These are phyloP conservation scores for Phyllostomus discolor DNA, from an alignment of 2,113 vertebrate species.

Conservation along the genomic window DNA sequence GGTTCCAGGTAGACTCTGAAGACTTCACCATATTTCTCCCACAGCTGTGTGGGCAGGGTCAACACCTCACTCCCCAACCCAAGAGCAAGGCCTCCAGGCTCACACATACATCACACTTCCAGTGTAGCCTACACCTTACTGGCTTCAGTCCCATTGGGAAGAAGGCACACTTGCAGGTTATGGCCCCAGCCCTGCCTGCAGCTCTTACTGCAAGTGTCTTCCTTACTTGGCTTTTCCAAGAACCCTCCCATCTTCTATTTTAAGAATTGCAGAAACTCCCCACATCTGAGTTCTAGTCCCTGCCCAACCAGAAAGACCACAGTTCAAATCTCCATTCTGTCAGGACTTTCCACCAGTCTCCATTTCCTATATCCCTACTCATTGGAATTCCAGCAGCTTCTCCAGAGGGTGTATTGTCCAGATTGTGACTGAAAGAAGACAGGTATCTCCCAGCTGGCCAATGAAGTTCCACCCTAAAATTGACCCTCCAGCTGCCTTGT, in stretches of 20 bases:
- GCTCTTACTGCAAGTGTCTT: neutral
- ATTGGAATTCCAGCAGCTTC: neutral
- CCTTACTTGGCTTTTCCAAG: neutral
- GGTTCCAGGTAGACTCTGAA: conserved; percentile 72
- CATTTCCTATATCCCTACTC: neutral
- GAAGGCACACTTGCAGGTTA: neutral
- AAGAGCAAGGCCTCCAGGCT: neutral
- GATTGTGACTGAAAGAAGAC: neutral
- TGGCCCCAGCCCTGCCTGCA: no score
- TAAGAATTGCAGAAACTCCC: neutral
- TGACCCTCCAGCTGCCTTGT: neutral
- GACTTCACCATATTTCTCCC: conserved; percentile 18
- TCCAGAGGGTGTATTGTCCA: neutral
- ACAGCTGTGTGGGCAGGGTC: neutral
- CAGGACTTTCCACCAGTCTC: neutral
- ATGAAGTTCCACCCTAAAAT: neutral
- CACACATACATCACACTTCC: neutral
- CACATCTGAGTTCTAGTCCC: neutral
- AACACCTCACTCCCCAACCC: neutral
- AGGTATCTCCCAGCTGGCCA: neutral
- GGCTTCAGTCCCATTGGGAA: neutral
- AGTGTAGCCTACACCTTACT: neutral
- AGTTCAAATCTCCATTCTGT: neutral
- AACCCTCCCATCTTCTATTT: neutral
- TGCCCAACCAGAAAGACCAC: neutral